Evolutionary conservation across 2,113 vertebrate species (phyloP).

Genomic region (Ptyas mucosa): DNA sequence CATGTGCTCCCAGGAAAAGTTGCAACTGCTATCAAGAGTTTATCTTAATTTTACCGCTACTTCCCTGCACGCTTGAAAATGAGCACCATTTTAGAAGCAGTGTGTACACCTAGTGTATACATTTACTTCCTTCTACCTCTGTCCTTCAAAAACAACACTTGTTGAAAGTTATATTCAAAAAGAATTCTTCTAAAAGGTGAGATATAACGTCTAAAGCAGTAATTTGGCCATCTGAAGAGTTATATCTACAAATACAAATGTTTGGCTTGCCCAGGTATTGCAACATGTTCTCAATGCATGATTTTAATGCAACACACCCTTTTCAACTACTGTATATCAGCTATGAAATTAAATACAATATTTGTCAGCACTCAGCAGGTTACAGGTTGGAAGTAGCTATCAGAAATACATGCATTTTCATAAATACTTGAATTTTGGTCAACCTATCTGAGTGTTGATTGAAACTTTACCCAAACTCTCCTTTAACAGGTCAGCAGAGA

Average conservation of each 20-base stretch:
- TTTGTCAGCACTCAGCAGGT: not conserved
- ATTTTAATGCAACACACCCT: conserved; percentile 14
- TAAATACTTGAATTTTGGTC: not conserved
- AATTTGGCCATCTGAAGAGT: not conserved
- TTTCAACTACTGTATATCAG: conserved; percentile 2
- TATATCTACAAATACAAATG: fast-evolving
- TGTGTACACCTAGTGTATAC: not conserved
- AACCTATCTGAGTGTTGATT: not conserved
- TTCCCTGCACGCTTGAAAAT: not conserved
- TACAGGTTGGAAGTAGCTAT: not conserved
- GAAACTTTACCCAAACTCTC: not conserved
- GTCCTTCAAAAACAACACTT: not conserved
- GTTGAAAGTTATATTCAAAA: not conserved
- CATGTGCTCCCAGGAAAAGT: not conserved
- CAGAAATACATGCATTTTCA: not conserved
- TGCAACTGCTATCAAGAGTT: not conserved
- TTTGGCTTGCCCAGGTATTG: not conserved
- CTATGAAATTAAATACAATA: not conserved
- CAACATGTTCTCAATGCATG: not conserved
- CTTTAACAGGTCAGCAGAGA: not conserved
- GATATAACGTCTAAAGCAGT: not conserved
- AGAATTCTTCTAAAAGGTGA: not conserved
- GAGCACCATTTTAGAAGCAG: not conserved
- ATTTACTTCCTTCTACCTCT: not conserved
- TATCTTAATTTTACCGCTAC: not conserved